Evolutionary conservation across 2,888 invertebrate species (phyloP), one percentile per base, ranked within the genome.

Genomic region (Mycalesis mineus): DNA sequence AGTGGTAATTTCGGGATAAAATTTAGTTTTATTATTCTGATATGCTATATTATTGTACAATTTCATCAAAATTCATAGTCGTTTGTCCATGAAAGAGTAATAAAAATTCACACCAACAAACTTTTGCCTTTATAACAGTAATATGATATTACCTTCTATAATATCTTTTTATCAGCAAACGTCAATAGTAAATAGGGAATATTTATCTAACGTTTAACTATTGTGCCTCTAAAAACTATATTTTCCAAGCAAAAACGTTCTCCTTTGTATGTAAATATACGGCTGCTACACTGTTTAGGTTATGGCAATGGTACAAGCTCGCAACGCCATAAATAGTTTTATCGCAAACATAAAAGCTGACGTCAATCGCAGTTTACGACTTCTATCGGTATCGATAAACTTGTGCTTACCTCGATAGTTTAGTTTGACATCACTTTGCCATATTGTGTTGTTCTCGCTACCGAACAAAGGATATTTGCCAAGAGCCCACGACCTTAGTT

Each of bases 391-490:
- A 60, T 62, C 61, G 61, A 61, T 65, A 60, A 60, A 59, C 60
- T 52, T 51, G 59, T 57, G 50, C 55, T 62, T 52, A 62, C 57
- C 51, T 60, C 61, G 65, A 65, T 65, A 60, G 58, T 61, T 65
- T 57, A 52, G 48, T 61, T 56, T 33, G 58, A 60, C 74, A 71
- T 66, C 72, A 70, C 75, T 75, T 59, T 71, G 60, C 60, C 56
- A 58, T 64, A 72, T 74, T 74, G 72, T 73, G 73, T 72, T 22
- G 75, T 72, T 73, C 74, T 66, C 68, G 64, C 62, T 68, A 71
- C 70, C 69, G 68, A 74, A 78, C 77, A 78, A 79, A 78, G 70
- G 71, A 67, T 72, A 70, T 77, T 80, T 75, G 76, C 70, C 15
- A 31, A 15, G 14, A 47, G 14, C 13, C 44, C 29, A 13, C 29